Evolutionary conservation across 37 sponge, comb jelly and placozoan species (phyloP).

Genomic region (Spongilla lacustris): DNA sequence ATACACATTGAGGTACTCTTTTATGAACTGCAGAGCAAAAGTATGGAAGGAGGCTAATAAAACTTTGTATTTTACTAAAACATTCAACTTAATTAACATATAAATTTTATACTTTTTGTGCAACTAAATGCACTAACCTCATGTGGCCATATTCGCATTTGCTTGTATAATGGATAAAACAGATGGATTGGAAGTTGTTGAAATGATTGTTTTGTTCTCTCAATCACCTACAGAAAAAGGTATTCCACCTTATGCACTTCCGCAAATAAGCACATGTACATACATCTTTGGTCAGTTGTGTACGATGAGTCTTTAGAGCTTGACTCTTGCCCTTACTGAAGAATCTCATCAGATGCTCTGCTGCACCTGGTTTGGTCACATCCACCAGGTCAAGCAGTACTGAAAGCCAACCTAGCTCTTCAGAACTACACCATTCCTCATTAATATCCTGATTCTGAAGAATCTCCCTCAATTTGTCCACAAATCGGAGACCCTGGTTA

Average conservation of each 20-base stretch:
- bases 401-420: conserved; percentile 22
- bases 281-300: conserved; percentile 14
- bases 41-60: too few species aligned
- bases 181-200: background rate
- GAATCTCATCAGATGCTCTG: conserved; percentile 7
- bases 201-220: background rate
- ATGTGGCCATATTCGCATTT: conserved; percentile 18
- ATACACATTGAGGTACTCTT: conserved; percentile 47
- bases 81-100: too few species aligned
- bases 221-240: background rate
- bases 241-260: too few species aligned
- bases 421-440: background rate
- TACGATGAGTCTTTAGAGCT: conserved; percentile 23
- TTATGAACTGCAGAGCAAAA: conserved; percentile 26
- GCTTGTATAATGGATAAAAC: conserved; percentile 20
- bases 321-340: background rate
- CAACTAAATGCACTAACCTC: background rate
- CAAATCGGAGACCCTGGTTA: conserved; percentile 13
- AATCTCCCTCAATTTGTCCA: conserved; percentile 10
- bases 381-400: conserved; percentile 46
- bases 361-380: conserved; percentile 18
- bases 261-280: background rate
- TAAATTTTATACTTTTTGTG: too few species aligned
- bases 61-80: too few species aligned
- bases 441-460: background rate